Evolutionary conservation across 2,888 invertebrate genomes (phyloP), one percentile per base, ranked within the genome.

Genomic region (Lasioglossum leucozonium): DNA sequence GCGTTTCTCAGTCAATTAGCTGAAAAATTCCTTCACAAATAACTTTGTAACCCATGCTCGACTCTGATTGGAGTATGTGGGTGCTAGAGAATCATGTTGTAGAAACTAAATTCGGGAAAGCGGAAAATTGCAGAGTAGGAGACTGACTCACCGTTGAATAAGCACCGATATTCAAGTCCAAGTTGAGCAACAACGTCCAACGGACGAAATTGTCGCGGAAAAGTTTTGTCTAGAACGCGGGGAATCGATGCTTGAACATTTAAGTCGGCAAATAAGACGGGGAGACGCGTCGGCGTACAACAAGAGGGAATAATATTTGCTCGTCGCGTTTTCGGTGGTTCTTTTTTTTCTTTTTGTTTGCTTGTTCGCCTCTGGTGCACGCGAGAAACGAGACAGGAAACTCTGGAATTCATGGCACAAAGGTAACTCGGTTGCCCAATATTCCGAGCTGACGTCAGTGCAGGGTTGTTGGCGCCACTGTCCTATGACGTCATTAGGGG

Each of bases 401-500:
- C 6, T 55, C 16, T 22, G 74, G 55, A 78, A 83, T 84, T 75
- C 62, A 26, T 4, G n/a, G 40, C 30, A 79, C 65, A 80, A 80
- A 80, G 74, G 77, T 67, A 73, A 85, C 42, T 81, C 65, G 72
- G 76, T 85, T 77, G 77, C 34, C 71, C 74, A 77, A 80, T 80
- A 77, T 75, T 81, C 77, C 18, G 79, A 72, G 76, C 91, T 92
- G 92, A 93, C 93, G 93, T 93, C 93, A 93, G 90, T 87, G 79
- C 84, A 72, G 87, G 82, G 85, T 86, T 90, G 89, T 90, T 90
- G 91, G 92, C 93, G 92, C 92, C 92, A 89, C 89, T 88, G 91
- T 90, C 91, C 87, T 90, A 92, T 93, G 93, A 93, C 93, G 93
- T 93, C 93, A 93, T 91, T 92, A 86, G 88, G 90, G 90, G 85